These are phyloP conservation scores for Grammomys dolichurus DNA, from an alignment of 2,113 vertebrate species.

Conservation along the genomic window DNA sequence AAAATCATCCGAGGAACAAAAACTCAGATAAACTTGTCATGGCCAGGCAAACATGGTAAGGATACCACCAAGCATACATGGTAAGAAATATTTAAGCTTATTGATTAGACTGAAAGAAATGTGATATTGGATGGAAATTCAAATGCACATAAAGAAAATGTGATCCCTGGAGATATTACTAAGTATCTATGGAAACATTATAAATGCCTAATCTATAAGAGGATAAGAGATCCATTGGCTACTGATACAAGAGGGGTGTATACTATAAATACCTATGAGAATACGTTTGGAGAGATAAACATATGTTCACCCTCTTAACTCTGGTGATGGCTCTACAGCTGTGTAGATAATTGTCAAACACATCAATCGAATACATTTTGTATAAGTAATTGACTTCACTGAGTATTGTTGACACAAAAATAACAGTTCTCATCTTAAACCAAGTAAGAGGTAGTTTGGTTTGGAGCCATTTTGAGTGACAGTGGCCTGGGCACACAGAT, in stretches of 20 bases:
- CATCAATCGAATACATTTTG: neutral
- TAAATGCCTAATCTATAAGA: neutral
- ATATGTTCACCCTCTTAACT: neutral
- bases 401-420: neutral
- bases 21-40: neutral
- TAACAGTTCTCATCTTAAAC: neutral
- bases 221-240: neutral
- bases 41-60: neutral
- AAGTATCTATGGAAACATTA: neutral
- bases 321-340: neutral
- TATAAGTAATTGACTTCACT: neutral
- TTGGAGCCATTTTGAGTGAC: neutral
- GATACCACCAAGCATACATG: neutral
- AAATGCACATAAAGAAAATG: neutral
- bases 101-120: neutral
- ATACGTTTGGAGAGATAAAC: neutral
- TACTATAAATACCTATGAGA: neutral
- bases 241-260: neutral
- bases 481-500: neutral
- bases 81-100: neutral
- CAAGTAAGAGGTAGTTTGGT: neutral
- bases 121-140: neutral
- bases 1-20: neutral
- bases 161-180: neutral
- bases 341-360: neutral